Evolutionary conservation across 1,140 invertebrate genomes (phyloP).

Genomic region (Tetramorium parvispinum): DNA sequence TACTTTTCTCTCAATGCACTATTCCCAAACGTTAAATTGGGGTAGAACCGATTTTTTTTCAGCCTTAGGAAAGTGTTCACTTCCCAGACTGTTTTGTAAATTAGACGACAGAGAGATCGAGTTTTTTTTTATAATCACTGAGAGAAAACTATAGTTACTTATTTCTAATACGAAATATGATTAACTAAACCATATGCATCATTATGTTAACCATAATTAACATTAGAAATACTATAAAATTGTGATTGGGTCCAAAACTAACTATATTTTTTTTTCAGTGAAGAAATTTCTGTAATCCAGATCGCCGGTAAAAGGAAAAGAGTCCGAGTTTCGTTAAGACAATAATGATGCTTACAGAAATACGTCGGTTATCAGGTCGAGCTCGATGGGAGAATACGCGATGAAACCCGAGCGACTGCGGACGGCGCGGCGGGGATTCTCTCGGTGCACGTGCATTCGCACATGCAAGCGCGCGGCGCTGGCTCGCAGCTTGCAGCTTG

Average conservation of each 20-base stretch:
- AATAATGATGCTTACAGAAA: slow-evolving; percentile 20
- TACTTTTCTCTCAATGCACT: too few relatives aligned
- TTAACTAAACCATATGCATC: too few relatives aligned
- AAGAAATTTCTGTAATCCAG: background rate
- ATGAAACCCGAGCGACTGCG: slow-evolving; percentile 8
- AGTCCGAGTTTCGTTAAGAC: background rate
- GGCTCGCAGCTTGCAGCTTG: slow-evolving; percentile 66
- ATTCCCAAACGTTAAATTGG: background rate
- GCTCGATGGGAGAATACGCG: background rate
- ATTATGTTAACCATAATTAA: too few relatives aligned
- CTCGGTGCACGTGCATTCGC: slow-evolving; percentile 42
- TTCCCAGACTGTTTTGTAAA: too few relatives aligned
- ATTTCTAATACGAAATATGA: too few relatives aligned
- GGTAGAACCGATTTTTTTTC: background rate
- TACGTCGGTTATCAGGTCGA: background rate
- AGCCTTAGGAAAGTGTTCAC: too few relatives aligned
- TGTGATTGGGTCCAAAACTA: too few relatives aligned
- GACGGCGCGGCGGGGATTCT: slow-evolving; percentile 1
- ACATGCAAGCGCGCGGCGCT: slow-evolving; percentile 40
- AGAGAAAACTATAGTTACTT: too few relatives aligned
- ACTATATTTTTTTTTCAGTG: too few relatives aligned
- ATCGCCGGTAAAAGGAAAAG: background rate
- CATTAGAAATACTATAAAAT: too few relatives aligned
- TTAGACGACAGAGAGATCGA: too few relatives aligned
- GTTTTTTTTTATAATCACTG: too few relatives aligned